These are phyloP conservation scores for Vanessa cardui DNA, from an alignment of 2,888 invertebrate genomes.

Conservation along the genomic window DNA sequence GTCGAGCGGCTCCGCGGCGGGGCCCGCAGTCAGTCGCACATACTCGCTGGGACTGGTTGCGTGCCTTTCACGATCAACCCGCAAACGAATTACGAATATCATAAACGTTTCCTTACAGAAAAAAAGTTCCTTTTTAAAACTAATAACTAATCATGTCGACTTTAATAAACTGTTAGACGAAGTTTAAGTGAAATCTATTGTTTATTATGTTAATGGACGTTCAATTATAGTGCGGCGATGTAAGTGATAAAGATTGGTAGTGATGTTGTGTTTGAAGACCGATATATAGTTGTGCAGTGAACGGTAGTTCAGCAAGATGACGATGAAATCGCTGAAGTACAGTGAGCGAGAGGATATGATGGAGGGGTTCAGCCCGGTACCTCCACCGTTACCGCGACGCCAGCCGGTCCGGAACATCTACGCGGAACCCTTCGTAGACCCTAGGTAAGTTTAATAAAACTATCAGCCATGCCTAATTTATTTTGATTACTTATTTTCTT, in stretches of 20 bases:
- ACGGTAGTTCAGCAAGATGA: constrained; percentile 75
- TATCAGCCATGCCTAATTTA: too few species aligned
- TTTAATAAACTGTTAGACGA: constrained; percentile 47
- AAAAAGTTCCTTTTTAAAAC: constrained; percentile 18
- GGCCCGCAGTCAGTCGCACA: constrained; percentile 64
- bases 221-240: constrained; percentile 60
- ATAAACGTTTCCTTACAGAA: constrained; percentile 34
- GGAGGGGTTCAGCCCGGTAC: constrained; percentile 82
- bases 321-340: constrained; percentile 84
- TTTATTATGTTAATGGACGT: constrained; percentile 51
- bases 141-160: constrained; percentile 44
- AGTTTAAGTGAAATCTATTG: constrained; percentile 46
- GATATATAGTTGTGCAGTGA: constrained; percentile 69
- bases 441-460: constrained; percentile 68
- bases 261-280: constrained; percentile 65
- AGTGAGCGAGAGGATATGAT: constrained; percentile 81
- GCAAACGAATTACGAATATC: constrained; percentile 30
- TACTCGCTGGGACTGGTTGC: constrained; percentile 48
- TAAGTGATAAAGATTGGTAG: constrained; percentile 68
- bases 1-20: constrained; percentile 59
- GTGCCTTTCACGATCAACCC: constrained; percentile 26
- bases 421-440: constrained; percentile 85
- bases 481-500: too few species aligned
- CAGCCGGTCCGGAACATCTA: constrained; percentile 85
- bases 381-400: constrained; percentile 84